phyloP scores from a whole-genome alignment of 1,140 invertebrate species.

The Trachelipus rathkii region DNA sequence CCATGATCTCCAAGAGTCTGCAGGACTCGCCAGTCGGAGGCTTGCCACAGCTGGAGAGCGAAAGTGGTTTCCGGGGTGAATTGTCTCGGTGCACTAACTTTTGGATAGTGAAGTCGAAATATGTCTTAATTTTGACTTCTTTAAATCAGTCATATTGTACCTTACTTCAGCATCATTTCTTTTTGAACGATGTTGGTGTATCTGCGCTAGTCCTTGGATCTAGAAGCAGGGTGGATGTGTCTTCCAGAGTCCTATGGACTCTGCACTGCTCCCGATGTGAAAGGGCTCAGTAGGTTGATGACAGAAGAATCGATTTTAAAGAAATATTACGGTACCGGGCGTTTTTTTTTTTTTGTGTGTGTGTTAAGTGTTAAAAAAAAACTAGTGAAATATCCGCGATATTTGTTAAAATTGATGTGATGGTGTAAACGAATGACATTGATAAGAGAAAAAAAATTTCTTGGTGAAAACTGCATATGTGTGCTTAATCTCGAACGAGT shows the following conservation, averaged over 20 bases:
- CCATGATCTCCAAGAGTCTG: neutral
- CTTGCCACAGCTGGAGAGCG: constrained; percentile 42
- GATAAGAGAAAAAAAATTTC: neutral
- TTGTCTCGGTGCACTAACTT: constrained; percentile 25
- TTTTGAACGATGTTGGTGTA: neutral
- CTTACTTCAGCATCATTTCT: too few species aligned
- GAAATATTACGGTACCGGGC: neutral
- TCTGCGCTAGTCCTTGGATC: neutral
- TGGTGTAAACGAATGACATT: neutral
- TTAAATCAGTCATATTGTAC: too few species aligned
- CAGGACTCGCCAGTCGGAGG: constrained; percentile 20
- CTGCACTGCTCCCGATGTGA: neutral
- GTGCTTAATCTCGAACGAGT: too few species aligned
- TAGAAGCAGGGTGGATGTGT: constrained; percentile 2
- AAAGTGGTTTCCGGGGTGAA: constrained; percentile 43
- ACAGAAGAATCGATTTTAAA: neutral
- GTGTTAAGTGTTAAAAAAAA: neutral
- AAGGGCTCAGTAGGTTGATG: neutral
- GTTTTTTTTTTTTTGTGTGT: neutral
- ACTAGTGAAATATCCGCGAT: too few species aligned
- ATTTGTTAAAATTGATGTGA: too few species aligned
- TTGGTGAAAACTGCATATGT: neutral
- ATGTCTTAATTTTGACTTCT: too few species aligned
- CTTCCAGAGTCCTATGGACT: neutral
- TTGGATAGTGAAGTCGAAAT: too few species aligned